Base-by-base conservation (phyloP, 2,888 invertebrate species). In the Ochropleura leucogaster region DNA sequence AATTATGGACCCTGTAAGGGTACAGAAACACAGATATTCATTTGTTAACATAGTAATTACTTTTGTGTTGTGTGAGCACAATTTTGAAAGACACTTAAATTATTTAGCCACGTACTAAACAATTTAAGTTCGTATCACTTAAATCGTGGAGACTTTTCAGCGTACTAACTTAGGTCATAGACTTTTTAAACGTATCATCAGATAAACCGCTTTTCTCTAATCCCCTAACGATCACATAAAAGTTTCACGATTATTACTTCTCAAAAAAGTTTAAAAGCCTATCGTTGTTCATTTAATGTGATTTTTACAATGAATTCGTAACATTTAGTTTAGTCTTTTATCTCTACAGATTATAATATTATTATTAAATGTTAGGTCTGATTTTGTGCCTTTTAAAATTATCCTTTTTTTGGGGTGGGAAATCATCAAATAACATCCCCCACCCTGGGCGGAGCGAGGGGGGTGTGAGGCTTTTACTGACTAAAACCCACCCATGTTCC, bases 191-290 rank as follows among this genome's bases (percentile, higher is more conserved):
- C 1, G 12, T n/a, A 42, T 55, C 4, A 77, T 59, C 64, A 64
- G 57, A 72, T 47, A 14, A 79, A 18, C 30, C 44, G 8, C 8
- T 71, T 44, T 79, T 72, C 63, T 47, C 51, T 14, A 51, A 77
- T 72, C 42, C 40, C 20, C 12, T 72, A 77, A 79, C 55, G 71
- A 70, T 71, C 44, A 46, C 49, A 16, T 18, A 59, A 72, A 77
- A 47, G 18, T 42, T 72, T 72, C 4, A 40, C 18, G 42, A 62
- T n/a, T 51, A 79, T 64, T 16, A 14, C 10, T 20, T 44, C 44
- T 40, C 8, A 46, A 79, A 76, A 60, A 76, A 14, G 16, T 42
- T 49, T 3, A 0, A 53, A 60, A 63, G 18, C 57, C 30, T 53
- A 66, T 40, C 59, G 40, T 62, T 53, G 20, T 7, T 55, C 51